phyloP scores from a whole-genome alignment of 30 jellyfish, hydroid and myxozoan genomes.

The Turritopsis dohrnii region DNA sequence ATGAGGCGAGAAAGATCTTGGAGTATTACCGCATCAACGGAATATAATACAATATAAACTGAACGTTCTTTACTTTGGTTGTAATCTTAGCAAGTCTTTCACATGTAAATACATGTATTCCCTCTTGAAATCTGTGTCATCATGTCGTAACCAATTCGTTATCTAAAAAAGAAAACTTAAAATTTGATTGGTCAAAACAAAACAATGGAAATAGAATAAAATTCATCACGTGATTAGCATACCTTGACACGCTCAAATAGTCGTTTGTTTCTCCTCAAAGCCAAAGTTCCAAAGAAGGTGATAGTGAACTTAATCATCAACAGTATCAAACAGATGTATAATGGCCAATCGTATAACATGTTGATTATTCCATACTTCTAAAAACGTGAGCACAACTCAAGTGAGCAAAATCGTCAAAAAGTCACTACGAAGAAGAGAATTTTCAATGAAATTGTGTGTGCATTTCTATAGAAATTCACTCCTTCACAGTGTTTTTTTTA shows the following conservation, averaged over 20 bases:
- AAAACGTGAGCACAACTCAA: constrained; percentile 4
- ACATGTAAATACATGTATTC: constrained; percentile 22
- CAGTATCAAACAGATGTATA: constrained; percentile 22
- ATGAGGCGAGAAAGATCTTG: too few species aligned
- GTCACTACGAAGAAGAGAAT: too few species aligned
- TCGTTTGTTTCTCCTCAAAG: neutral
- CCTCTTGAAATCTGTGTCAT: constrained; percentile 17
- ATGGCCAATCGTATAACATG: constrained; percentile 17
- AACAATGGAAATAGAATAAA: neutral
- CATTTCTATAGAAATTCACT: too few species aligned
- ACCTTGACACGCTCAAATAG: neutral
- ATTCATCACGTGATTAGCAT: neutral
- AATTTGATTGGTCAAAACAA: neutral
- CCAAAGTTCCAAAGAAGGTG: constrained; percentile 11
- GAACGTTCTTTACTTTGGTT: neutral
- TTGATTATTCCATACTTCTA: neutral
- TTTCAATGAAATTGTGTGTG: too few species aligned
- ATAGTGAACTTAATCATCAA: neutral
- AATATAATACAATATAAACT: too few species aligned
- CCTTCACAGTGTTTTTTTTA: too few species aligned
- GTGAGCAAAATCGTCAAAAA: too few species aligned
- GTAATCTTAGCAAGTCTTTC: neutral
- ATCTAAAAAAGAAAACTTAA: neutral
- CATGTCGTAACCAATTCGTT: neutral
- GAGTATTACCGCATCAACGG: too few species aligned